phyloP scores from a whole-genome alignment of 2,113 vertebrate species.

The Halichoeres trimaculatus region DNA sequence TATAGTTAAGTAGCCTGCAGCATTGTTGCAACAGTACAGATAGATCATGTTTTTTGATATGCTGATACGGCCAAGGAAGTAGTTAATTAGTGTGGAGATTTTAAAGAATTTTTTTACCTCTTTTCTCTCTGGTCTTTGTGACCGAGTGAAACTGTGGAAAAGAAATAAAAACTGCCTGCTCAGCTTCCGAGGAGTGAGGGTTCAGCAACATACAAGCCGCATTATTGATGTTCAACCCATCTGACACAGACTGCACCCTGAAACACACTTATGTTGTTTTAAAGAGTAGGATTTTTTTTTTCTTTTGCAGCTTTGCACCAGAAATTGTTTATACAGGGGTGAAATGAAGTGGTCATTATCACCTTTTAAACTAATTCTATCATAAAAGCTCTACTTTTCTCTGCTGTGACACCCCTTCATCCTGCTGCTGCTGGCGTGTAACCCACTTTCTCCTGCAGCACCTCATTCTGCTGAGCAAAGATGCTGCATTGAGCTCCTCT shows the following conservation, averaged over 20 bases:
- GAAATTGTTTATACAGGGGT: too few species aligned
- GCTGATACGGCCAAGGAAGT: too few species aligned
- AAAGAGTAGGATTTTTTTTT: neutral
- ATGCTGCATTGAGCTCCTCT: constrained; percentile 69
- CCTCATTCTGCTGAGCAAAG: constrained; percentile 75
- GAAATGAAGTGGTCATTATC: neutral
- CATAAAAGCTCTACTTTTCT: neutral
- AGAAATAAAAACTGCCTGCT: constrained; percentile 32
- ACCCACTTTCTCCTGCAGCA: constrained; percentile 50
- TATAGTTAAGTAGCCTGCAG: constrained; percentile 15
- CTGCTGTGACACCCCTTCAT: neutral
- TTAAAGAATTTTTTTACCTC: neutral
- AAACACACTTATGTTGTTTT: neutral
- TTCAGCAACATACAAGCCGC: constrained; percentile 62
- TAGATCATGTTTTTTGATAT: constrained; percentile 17
- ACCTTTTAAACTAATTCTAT: neutral
- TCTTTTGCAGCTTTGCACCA: neutral
- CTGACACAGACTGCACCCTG: constrained; percentile 12
- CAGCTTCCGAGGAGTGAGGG: constrained; percentile 32
- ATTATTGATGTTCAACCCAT: constrained; percentile 38
- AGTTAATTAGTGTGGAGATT: neutral
- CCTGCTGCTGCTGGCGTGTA: constrained; percentile 46
- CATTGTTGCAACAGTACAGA: constrained; percentile 15
- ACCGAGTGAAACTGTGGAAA: neutral
- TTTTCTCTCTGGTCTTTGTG: neutral